These are phyloP conservation scores for Brachionus plicatilis DNA, from an alignment of 1,140 invertebrate species.

Conservation along the genomic window DNA sequence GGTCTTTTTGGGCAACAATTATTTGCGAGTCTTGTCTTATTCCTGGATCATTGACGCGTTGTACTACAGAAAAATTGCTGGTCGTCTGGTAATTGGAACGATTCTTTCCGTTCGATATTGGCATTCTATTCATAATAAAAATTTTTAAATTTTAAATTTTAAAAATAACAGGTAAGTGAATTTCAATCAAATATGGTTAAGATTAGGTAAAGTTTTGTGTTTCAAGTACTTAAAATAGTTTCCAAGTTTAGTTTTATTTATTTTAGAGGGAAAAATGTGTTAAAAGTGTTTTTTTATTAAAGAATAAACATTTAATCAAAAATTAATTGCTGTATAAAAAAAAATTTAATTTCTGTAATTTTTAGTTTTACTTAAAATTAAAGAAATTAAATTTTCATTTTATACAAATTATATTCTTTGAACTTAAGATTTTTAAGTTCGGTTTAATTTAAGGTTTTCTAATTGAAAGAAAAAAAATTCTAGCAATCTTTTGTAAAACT, in stretches of 20 bases:
- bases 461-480: too few species aligned
- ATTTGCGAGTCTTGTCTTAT: not conserved
- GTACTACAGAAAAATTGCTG: not conserved
- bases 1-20: too few species aligned
- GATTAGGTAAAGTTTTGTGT: not conserved
- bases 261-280: not conserved
- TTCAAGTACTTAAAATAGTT: not conserved
- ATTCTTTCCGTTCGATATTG: not conserved
- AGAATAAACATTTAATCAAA: not conserved
- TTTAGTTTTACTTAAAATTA: too few species aligned
- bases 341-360: too few species aligned
- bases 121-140: conserved; percentile 22
- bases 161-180: conserved; percentile 10
- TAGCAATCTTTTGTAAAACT: too few species aligned
- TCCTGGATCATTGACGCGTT: not conserved
- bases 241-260: not conserved
- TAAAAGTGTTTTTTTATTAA: not conserved
- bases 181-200: not conserved
- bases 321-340: not conserved
- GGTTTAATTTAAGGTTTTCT: too few species aligned
- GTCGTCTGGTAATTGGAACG: not conserved
- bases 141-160: not conserved
- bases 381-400: too few species aligned
- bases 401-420: too few species aligned
- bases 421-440: too few species aligned